Evolutionary conservation across 2,888 invertebrate genomes (phyloP), one percentile per base, ranked within the genome.

Genomic region (Sceliomorpha sp.): DNA sequence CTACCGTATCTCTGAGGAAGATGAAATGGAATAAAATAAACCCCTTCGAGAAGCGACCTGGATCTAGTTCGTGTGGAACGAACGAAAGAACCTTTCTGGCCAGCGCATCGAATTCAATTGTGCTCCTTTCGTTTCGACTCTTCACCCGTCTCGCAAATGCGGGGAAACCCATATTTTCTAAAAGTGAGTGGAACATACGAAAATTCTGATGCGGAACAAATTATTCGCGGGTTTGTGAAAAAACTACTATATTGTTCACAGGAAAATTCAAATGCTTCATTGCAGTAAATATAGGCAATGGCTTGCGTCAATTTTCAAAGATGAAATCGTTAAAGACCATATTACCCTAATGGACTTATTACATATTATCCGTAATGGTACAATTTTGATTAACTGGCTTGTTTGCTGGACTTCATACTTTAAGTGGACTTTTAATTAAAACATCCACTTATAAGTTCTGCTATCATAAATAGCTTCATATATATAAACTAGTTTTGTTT

Each of bases 51-150:
- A 17, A 42, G 40, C 40, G 42, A 27, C 27, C 17, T 14, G 45
- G 45, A 31, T 31, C 31, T 9, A 8, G 36, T 12, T 36, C 36
- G 36, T 36, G 8, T 36, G 14, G 14, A n/a, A 31, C 12, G n/a
- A 4, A 29, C 59, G 48, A 48, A 58, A 58, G 58, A 39, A 29
- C 47, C 39, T 58, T 47, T 58, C 40, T 32, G 47, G 39, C 48
- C 24, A 37, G 37, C 26, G 34, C 48, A 59, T 48, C 40, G 20
- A 59, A 48, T 59, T 26, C 59, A 32, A 58, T 58, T 56, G 56
- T 45, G 36, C 56, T 56, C 36, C 44, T 36, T 39, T 48, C 58
- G 58, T 58, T 48, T 58, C 47, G 47, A 32, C 58, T 36, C 26
- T 24, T 12, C 13, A 48, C 26, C 34, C 48, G 48, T 48, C 36